Conservation (phyloP, 2,113 vertebrate species). For the Nibea coibor region DNA sequence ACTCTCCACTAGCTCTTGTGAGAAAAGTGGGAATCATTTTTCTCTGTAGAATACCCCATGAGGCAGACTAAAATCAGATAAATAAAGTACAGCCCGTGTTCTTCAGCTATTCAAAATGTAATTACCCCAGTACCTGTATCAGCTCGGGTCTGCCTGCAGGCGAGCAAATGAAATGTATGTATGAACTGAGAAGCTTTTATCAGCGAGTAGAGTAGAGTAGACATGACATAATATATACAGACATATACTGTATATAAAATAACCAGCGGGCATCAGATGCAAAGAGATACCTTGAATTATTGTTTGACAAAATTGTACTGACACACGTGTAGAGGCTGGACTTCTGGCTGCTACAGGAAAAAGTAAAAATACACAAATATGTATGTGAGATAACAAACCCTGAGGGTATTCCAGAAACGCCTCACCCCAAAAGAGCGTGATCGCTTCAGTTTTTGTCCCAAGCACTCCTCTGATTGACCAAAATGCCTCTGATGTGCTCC, state of each 20-base stretch:
- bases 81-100: conserved; percentile 46
- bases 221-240: too few species aligned
- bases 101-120: conserved; percentile 51
- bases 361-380: neutral
- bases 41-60: conserved; percentile 40
- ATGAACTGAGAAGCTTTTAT: conserved; percentile 11
- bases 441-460: neutral
- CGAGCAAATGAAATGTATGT: conserved; percentile 28
- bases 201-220: neutral
- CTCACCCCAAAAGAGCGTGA: neutral
- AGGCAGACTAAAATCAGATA: conserved; percentile 47
- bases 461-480: neutral
- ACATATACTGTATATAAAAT: too few species aligned
- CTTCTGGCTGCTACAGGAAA: neutral
- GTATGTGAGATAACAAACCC: neutral
- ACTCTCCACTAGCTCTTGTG: neutral
- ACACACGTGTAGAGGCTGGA: neutral
- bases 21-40: conserved; percentile 19
- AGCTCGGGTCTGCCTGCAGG: conserved; percentile 57
- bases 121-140: conserved; percentile 33
- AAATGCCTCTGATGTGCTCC: conserved; percentile 1
- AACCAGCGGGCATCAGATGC: too few species aligned
- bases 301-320: neutral
- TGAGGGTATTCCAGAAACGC: conserved; percentile 4
- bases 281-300: neutral